Percentiles rank a stretch among this genome's conserved stretches.
phyloP scores from a whole-genome alignment of 2,797 vertebrate species.

The Syndactyla subalaris region DNA sequence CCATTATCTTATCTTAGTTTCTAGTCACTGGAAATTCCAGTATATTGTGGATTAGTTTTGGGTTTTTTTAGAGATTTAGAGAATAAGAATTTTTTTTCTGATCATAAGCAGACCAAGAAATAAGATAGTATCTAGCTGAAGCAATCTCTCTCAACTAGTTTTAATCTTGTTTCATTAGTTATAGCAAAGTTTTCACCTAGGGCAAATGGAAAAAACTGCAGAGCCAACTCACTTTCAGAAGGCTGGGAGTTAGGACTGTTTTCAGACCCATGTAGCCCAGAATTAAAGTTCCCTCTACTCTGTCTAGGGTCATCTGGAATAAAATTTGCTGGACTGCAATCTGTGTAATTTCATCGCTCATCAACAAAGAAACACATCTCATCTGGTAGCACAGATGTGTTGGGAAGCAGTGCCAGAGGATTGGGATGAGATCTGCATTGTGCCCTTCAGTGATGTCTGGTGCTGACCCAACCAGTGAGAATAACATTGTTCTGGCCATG shows the following conservation, averaged over 20 bases:
- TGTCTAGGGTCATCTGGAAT: background rate
- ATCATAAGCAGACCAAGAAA: background rate
- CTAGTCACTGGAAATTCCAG: background rate
- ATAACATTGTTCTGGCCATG: background rate
- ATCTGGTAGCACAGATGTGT: background rate
- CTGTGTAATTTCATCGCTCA: background rate
- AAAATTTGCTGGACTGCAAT: background rate
- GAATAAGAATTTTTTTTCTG: background rate
- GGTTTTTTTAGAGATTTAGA: background rate
- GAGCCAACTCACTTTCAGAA: background rate
- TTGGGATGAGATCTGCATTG: fast-evolving
- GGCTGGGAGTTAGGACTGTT: background rate
- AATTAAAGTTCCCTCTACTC: background rate
- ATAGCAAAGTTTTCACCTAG: background rate
- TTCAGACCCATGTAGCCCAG: background rate
- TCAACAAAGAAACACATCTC: background rate
- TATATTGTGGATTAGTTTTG: background rate
- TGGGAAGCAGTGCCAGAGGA: background rate
- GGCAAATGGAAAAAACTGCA: background rate
- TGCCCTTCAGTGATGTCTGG: background rate
- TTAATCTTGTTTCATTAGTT: background rate
- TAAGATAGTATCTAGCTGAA: background rate
- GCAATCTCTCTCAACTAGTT: background rate
- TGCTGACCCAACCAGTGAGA: background rate
- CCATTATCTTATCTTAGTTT: background rate